Percentiles rank a stretch among this genome's conserved stretches.
These are phyloP conservation scores for Kryptolebias ocellatus DNA, from an alignment of 2,797 vertebrate species.

Conservation along the genomic window DNA sequence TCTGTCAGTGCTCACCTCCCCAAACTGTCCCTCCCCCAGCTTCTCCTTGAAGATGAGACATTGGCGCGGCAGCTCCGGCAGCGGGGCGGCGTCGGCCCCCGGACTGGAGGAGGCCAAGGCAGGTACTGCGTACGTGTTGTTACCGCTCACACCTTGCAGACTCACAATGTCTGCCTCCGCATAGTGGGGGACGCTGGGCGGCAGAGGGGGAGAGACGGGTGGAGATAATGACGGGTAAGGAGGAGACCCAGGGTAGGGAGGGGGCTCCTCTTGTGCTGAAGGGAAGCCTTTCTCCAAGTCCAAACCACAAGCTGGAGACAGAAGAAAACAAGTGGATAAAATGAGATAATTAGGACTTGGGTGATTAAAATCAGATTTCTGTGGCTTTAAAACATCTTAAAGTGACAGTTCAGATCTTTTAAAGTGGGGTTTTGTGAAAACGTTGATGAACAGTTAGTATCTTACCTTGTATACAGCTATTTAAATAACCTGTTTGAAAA, in stretches of 20 bases:
- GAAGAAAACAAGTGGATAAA: constrained; percentile 46
- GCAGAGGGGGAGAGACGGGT: constrained; percentile 74
- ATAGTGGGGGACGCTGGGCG: constrained; percentile 90
- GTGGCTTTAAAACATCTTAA: no score
- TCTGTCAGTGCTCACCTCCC: constrained; percentile 82
- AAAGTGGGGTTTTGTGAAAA: no score
- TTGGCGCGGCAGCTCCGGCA: constrained; percentile 88
- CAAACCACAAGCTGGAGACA: constrained; percentile 80
- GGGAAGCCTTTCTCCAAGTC: constrained; percentile 84
- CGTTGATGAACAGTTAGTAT: no score
- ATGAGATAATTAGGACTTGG: constrained; percentile 7
- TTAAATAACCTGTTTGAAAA: no score
- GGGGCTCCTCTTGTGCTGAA: constrained; percentile 81
- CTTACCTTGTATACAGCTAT: no score
- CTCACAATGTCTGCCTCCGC: constrained; percentile 94
- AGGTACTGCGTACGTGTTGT: constrained; percentile 92
- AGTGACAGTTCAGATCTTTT: no score
- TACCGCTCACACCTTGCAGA: constrained; percentile 92
- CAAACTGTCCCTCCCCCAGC: constrained; percentile 95
- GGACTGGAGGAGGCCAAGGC: constrained; percentile 83
- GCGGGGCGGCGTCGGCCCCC: constrained; percentile 77
- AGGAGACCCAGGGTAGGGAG: constrained; percentile 83
- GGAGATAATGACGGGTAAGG: constrained; percentile 81
- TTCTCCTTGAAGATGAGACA: constrained; percentile 93
- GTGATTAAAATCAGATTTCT: constrained; percentile 13